phyloP scores from a whole-genome alignment of 2,888 invertebrate genomes.

The Caprella mutica region DNA sequence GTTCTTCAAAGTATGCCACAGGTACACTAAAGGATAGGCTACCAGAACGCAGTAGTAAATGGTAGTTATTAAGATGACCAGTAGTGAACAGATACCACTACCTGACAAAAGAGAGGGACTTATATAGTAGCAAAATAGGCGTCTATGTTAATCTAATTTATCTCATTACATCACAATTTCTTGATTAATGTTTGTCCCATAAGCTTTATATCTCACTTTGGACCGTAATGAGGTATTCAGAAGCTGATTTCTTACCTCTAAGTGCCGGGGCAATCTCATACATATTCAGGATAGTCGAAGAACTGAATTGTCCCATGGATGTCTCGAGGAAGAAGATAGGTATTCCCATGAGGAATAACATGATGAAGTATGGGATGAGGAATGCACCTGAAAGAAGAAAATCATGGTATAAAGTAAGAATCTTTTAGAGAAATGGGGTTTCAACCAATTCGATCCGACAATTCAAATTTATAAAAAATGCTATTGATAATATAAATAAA shows the following conservation, averaged over 20 bases:
- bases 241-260: slow-evolving; percentile 57
- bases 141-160: too few relatives aligned
- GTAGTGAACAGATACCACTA: slow-evolving; percentile 66
- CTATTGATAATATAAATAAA: too few relatives aligned
- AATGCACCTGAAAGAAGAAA: neutral
- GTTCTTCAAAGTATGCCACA: slow-evolving; percentile 54
- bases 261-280: slow-evolving; percentile 97
- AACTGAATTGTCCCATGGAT: slow-evolving; percentile 84
- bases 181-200: too few relatives aligned
- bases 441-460: too few relatives aligned
- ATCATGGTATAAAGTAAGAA: too few relatives aligned
- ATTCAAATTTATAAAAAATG: too few relatives aligned
- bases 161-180: too few relatives aligned
- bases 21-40: slow-evolving; percentile 70
- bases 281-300: slow-evolving; percentile 90
- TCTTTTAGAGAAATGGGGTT: too few relatives aligned
- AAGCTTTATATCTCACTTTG: too few relatives aligned
- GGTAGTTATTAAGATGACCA: slow-evolving; percentile 68
- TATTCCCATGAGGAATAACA: slow-evolving; percentile 85
- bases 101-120: slow-evolving; percentile 47
- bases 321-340: slow-evolving; percentile 98
- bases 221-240: neutral
- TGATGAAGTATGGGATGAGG: slow-evolving; percentile 48
- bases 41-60: slow-evolving; percentile 75
- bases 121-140: too few relatives aligned